Evolutionary conservation across 2,888 invertebrate genomes (phyloP).

Genomic region (Brenthis daphne): DNA sequence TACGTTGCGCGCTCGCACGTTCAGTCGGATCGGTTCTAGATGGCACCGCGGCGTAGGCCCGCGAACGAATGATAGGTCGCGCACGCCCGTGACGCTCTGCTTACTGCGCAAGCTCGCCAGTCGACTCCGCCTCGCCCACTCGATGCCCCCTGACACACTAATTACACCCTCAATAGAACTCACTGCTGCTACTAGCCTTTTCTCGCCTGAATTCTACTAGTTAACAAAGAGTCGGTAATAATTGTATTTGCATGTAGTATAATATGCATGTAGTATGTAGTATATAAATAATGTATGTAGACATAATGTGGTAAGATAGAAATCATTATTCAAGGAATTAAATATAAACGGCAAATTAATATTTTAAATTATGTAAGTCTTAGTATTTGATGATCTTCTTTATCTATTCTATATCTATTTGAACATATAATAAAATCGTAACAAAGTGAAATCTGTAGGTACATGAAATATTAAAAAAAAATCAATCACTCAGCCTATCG

Average conservation of each 20-base stretch:
- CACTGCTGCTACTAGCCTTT: conserved; percentile 25
- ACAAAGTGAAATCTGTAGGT: too few species aligned
- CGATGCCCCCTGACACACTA: conserved; percentile 61
- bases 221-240: conserved; percentile 9
- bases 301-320: too few species aligned
- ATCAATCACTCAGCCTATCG: too few species aligned
- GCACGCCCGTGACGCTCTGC: conserved; percentile 59
- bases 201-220: conserved; percentile 20
- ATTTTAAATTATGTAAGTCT: too few species aligned
- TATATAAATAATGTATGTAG: too few species aligned
- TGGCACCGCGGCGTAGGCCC: conserved; percentile 64
- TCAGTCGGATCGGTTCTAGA: conserved; percentile 27
- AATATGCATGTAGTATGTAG: too few species aligned
- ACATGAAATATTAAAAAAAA: too few species aligned
- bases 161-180: conserved; percentile 49
- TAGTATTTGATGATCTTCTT: too few species aligned
- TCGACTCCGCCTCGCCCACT: conserved; percentile 47
- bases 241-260: neutral
- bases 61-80: conserved; percentile 73
- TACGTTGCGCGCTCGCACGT: conserved; percentile 35
- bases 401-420: too few species aligned
- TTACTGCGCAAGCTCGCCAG: conserved; percentile 64
- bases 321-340: too few species aligned
- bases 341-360: too few species aligned
- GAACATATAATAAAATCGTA: too few species aligned